A percentile compares a stretch with the other conserved stretches of the same genome.
Conservation (phyloP, 2,797 vertebrate genomes). For the Phalloptychus januarius region DNA sequence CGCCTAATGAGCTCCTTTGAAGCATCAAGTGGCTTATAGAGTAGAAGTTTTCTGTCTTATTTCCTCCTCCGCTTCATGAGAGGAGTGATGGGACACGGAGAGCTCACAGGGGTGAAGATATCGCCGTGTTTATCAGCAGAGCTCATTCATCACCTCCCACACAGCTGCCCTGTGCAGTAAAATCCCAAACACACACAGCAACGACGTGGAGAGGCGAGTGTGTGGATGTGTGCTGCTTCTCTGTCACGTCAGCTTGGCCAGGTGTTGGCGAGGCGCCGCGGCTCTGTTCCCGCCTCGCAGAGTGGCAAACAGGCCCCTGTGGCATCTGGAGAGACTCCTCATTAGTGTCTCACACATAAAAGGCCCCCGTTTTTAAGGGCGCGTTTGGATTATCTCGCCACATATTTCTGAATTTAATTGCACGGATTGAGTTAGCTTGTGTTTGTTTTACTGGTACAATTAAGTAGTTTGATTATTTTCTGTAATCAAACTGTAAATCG, state of each 20-base stretch:
- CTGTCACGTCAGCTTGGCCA: conserved; percentile 52
- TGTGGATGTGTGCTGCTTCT: conserved; percentile 15
- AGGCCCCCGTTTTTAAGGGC: not conserved
- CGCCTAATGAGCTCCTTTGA: conserved; percentile 7
- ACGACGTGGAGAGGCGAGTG: conserved; percentile 38
- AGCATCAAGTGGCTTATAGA: conserved; percentile 24
- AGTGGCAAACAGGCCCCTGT: conserved; percentile 54
- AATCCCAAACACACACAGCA: conserved; percentile 49
- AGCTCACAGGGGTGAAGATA: conserved; percentile 21
- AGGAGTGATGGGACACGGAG: conserved; percentile 34
- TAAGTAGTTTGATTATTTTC: conserved; percentile 26
- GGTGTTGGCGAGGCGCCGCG: conserved; percentile 62
- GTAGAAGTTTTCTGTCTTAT: conserved; percentile 30
- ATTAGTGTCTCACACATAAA: conserved; percentile 64
- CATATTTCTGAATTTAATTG: conserved; percentile 21
- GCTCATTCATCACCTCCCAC: conserved; percentile 79
- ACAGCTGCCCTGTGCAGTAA: conserved; percentile 71
- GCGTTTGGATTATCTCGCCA: conserved; percentile 25
- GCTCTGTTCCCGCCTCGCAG: conserved; percentile 61
- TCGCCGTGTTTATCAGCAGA: conserved; percentile 52
- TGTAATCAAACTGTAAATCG: conserved; percentile 10
- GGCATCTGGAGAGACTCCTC: conserved; percentile 75
- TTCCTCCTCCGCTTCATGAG: conserved; percentile 29
- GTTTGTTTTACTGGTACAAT: conserved; percentile 7
- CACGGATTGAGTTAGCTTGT: conserved; percentile 5